A percentile compares a stretch with the other conserved stretches of the same genome.
Conservation (phyloP, 2,888 invertebrate genomes). For the Norana najaformis region DNA sequence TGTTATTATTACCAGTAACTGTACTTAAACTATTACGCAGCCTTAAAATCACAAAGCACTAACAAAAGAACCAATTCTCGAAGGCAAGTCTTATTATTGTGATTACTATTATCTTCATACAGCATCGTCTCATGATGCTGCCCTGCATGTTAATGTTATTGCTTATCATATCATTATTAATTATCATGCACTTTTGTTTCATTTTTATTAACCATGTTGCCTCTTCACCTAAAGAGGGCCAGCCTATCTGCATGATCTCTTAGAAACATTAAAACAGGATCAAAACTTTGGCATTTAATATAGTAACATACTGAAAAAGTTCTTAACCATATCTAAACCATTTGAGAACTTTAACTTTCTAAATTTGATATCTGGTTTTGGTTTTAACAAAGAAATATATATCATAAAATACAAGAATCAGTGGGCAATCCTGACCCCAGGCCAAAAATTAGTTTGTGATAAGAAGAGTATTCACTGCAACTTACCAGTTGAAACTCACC, state of each 20-base stretch:
- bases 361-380: not conserved
- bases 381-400: not conserved
- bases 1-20: not conserved
- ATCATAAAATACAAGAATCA: not conserved
- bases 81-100: not conserved
- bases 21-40: not conserved
- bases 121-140: too few species aligned
- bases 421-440: not conserved
- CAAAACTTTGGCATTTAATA: too few species aligned
- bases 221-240: not conserved
- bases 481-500: conserved; percentile 59
- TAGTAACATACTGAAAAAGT: not conserved
- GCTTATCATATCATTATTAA: too few species aligned
- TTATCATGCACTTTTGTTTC: too few species aligned
- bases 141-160: too few species aligned
- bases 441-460: not conserved
- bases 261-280: too few species aligned
- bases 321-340: not conserved
- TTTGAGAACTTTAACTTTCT: not conserved
- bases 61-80: not conserved
- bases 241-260: not conserved
- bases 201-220: not conserved
- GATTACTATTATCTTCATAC: not conserved
- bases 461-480: not conserved
- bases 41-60: not conserved